Percentiles rank a stretch among this genome's conserved stretches.
phyloP scores from a whole-genome alignment of 2,113 vertebrate genomes.

The Capreolus pygargus region DNA sequence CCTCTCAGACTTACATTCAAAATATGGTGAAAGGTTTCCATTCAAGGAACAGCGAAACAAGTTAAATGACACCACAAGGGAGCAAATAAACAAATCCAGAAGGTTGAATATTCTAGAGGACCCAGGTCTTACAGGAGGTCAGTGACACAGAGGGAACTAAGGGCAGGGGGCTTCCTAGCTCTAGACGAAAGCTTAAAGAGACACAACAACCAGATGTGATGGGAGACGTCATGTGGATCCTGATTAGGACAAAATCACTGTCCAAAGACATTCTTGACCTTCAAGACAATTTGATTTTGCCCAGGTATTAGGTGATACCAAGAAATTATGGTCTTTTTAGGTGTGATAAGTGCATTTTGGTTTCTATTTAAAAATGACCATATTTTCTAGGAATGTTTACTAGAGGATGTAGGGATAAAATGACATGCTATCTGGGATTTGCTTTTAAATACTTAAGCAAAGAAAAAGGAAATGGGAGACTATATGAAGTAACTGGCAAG shows the following conservation, averaged over 20 bases:
- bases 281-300: neutral
- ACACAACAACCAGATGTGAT: neutral
- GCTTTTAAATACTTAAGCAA: constrained; percentile 7
- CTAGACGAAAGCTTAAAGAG: neutral
- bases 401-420: neutral
- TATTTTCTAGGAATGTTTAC: constrained; percentile 15
- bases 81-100: neutral
- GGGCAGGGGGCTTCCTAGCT: neutral
- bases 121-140: neutral
- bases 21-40: neutral
- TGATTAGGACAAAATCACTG: neutral
- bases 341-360: neutral
- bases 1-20: neutral
- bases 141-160: neutral
- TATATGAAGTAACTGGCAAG: neutral
- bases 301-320: neutral
- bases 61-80: neutral
- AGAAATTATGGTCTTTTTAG: neutral
- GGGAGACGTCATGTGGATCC: neutral
- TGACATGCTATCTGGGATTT: neutral
- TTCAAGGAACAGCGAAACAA: neutral
- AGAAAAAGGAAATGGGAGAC: neutral
- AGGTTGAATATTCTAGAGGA: neutral
- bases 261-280: constrained; percentile 1
- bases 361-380: neutral